A percentile compares a stretch with the other conserved stretches of the same genome.
These are phyloP conservation scores for Phyllotis vaccarum DNA, from an alignment of 2,797 vertebrate species.

Conservation along the genomic window DNA sequence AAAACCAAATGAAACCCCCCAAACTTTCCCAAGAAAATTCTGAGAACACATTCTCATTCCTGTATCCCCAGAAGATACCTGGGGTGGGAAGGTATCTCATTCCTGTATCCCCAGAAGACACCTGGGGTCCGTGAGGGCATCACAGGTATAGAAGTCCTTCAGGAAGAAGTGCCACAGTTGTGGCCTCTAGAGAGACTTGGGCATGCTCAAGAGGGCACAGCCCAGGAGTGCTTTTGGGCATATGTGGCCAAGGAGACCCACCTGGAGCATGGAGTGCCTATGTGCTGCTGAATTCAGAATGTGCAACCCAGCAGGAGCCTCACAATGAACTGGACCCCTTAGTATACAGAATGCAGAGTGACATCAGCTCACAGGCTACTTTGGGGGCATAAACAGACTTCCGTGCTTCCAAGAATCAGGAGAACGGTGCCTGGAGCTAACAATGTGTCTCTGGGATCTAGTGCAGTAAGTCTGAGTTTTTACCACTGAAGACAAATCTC, in stretches of 20 bases:
- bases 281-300: not conserved
- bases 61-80: not conserved
- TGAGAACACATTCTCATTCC: not conserved
- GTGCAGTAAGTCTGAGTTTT: not conserved
- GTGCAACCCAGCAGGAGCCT: not conserved
- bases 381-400: not conserved
- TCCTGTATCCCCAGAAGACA: not conserved
- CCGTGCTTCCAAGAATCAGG: not conserved
- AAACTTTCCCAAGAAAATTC: not conserved
- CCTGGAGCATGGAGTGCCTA: accelerated
- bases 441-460: not conserved
- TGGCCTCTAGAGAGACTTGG: not conserved
- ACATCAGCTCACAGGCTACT: not conserved
- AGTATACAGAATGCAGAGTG: not conserved
- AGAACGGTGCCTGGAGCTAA: not conserved
- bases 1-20: not conserved
- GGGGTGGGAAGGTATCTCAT: not conserved
- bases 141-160: not conserved
- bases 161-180: not conserved
- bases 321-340: accelerated
- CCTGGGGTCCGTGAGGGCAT: not conserved
- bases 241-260: not conserved
- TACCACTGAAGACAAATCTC: not conserved
- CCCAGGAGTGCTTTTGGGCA: not conserved
- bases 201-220: not conserved